Base-by-base conservation (phyloP, 2,113 vertebrate species). In the Dipodomys stephensi region DNA sequence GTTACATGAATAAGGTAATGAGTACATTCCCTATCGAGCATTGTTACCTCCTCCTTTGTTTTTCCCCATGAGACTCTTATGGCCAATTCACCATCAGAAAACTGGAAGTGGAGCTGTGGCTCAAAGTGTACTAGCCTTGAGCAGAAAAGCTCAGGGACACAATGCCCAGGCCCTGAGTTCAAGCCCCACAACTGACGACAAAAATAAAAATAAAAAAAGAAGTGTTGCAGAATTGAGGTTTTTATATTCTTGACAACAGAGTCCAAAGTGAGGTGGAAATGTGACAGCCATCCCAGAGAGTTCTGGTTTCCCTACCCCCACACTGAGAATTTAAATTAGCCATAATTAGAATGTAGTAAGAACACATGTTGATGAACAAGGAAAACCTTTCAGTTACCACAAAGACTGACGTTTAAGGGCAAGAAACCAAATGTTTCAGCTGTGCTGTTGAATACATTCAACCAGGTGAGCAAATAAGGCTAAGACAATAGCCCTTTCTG, bases 401-500 rank as follows among this genome's bases (percentile, higher is more conserved):
- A 80, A 90, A 95, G 49, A 87, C 83, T 71, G 90, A 68, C 64
- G 27, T 35, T 23, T 46, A 46, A 7, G 64, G 46, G 23, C 82
- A 60, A 96, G 72, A 94, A 90, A 74, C 23, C n/a, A 44, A 23
- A 22, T 16, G 4, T 88, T 94, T 94, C 82, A 87, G 82, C 94
- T 95, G 86, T 53, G 90, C 65, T 94, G 0, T 64, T 86, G 82
- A 96, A 78, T 92, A 86, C 79, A 94, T 28, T n/a, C 89, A 69
- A 44, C 71, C 69, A 73, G 57, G 79, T 91, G 90, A 95, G 62
- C 92, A 87, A 94, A 94, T 80, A 94, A 90, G 19, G 74, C 73
- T 19, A 13, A 83, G 87, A 96, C 95, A 97, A 94, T 91, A 53
- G 57, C 69, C 22, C 78, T 53, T 88, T 89, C 94, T 91, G 82